phyloP scores from a whole-genome alignment of 2,113 vertebrate species.

The Spermophilus dauricus region DNA sequence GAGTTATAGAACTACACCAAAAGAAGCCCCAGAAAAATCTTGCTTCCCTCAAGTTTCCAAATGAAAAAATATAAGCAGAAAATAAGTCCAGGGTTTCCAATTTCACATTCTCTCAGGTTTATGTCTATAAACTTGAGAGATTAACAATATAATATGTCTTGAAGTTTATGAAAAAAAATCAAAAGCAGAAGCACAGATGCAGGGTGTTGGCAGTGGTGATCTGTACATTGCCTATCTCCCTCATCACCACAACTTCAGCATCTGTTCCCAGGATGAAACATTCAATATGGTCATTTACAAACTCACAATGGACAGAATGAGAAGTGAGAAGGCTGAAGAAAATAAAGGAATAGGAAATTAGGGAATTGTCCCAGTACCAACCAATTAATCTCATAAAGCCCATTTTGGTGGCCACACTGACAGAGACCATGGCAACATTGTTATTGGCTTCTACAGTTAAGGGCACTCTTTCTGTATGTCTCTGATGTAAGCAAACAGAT shows the following conservation, averaged over 20 bases:
- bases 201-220: neutral
- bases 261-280: neutral
- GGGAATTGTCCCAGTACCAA: neutral
- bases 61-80: neutral
- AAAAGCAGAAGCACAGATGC: neutral
- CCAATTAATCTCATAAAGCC: neutral
- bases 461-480: neutral
- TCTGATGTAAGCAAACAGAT: neutral
- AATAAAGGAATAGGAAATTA: neutral
- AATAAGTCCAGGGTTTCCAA: neutral
- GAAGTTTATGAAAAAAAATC: constrained; percentile 18
- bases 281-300: neutral
- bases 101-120: neutral
- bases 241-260: neutral
- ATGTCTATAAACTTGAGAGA: neutral
- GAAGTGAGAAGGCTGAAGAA: neutral
- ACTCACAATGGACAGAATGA: neutral
- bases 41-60: neutral
- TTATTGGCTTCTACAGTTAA: neutral
- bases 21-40: neutral
- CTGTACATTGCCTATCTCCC: neutral
- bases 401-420: neutral
- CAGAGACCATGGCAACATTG: neutral
- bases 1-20: neutral
- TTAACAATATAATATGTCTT: neutral